Evolutionary conservation across 2,888 invertebrate genomes (phyloP).

Genomic region (Tipula unca): DNA sequence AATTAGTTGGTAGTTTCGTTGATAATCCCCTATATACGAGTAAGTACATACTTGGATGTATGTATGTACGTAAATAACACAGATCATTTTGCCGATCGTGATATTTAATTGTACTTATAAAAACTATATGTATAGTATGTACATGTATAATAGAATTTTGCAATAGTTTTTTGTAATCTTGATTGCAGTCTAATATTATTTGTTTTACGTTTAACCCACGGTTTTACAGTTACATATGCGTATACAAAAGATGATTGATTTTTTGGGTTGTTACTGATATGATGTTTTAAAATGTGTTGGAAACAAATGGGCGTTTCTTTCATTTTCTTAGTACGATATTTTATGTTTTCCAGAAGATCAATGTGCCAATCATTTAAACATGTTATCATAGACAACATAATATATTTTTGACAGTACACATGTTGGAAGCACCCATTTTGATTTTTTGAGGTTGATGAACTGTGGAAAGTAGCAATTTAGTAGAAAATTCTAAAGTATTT

Average conservation of each 20-base stretch:
- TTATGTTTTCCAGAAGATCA: neutral
- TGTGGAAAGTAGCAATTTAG: neutral
- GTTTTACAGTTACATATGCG: neutral
- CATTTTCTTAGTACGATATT: neutral
- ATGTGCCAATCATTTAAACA: neutral
- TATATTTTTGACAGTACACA: neutral
- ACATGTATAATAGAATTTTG: too few species aligned
- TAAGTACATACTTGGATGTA: too few species aligned
- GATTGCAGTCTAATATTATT: neutral
- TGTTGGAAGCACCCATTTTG: neutral
- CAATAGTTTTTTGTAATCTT: neutral
- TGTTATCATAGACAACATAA: neutral
- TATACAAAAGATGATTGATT: neutral
- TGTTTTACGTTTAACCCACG: neutral
- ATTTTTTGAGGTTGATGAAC: neutral
- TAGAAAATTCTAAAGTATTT: neutral
- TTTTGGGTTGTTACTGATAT: neutral
- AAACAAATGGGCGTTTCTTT: neutral
- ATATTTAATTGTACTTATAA: neutral
- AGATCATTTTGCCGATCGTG: neutral
- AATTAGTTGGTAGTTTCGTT: neutral
- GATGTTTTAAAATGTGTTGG: neutral
- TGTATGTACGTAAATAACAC: neutral
- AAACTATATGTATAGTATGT: too few species aligned
- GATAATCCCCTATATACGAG: neutral